phyloP scores from a whole-genome alignment of 2,888 invertebrate species.

The Macrophya annulata region DNA sequence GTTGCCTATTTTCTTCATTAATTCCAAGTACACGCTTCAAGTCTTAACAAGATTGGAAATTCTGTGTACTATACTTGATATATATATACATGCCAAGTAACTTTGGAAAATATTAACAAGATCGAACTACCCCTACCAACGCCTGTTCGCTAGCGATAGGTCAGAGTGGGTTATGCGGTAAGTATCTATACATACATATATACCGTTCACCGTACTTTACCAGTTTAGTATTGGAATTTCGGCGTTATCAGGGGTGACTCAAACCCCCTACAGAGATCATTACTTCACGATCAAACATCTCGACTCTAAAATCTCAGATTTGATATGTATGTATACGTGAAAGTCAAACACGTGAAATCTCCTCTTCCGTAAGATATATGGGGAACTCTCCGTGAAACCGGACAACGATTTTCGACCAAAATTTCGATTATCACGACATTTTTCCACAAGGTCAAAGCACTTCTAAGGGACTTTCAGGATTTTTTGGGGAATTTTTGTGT shows the following conservation, averaged over 20 bases:
- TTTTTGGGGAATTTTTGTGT: too few relatives aligned
- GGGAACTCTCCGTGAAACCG: too few relatives aligned
- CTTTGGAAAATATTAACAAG: constrained; percentile 7
- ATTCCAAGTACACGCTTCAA: constrained; percentile 60
- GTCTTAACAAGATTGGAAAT: constrained; percentile 62
- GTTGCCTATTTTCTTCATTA: constrained; percentile 61
- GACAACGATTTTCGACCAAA: too few relatives aligned
- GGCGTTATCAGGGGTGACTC: constrained; percentile 17
- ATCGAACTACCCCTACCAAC: not conserved
- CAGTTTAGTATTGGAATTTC: constrained; percentile 18
- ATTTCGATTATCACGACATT: too few relatives aligned
- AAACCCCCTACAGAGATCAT: not conserved
- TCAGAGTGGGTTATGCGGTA: constrained; percentile 21
- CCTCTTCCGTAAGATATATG: not conserved
- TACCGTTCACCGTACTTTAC: constrained; percentile 5
- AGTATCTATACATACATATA: not conserved
- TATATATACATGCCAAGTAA: not conserved
- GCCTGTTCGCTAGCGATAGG: constrained; percentile 7
- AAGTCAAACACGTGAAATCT: not conserved
- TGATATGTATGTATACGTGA: not conserved
- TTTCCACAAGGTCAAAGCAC: too few relatives aligned
- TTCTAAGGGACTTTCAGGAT: too few relatives aligned
- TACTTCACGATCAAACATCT: not conserved
- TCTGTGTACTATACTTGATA: constrained; percentile 47
- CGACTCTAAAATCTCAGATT: not conserved